Evolutionary conservation across 2,797 vertebrate genomes (phyloP).

Genomic region (Hemitrygon akajei): DNA sequence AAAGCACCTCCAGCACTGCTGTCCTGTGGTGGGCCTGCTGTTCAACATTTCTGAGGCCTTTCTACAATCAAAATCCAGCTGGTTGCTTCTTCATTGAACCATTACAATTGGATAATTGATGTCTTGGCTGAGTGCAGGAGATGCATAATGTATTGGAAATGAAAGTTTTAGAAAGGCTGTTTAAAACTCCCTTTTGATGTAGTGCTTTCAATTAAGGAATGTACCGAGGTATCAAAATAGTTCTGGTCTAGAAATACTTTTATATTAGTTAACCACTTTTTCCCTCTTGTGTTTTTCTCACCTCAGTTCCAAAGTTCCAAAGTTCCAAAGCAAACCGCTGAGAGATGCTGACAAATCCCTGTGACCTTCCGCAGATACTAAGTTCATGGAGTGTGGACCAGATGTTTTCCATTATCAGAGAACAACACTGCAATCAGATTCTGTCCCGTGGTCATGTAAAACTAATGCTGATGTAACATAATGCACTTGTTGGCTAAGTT

Average conservation of each 20-base stretch:
- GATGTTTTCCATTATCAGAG: neutral
- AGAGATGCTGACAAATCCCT: neutral
- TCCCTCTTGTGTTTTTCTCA: neutral
- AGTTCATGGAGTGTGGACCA: neutral
- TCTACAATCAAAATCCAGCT: neutral
- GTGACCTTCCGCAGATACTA: neutral
- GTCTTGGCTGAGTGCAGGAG: neutral
- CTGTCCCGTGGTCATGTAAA: neutral
- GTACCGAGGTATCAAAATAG: neutral
- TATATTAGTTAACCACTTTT: neutral
- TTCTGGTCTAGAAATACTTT: neutral
- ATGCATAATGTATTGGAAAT: neutral
- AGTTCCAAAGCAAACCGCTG: neutral
- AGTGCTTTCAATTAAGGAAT: neutral
- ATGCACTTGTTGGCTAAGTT: neutral
- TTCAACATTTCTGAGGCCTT: neutral
- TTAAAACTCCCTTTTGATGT: neutral
- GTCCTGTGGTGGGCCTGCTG: neutral
- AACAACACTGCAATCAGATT: too few relatives aligned
- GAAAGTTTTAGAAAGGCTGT: neutral
- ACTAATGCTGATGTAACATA: neutral
- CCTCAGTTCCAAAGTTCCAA: neutral
- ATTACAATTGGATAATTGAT: constrained; percentile 14
- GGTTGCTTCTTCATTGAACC: neutral
- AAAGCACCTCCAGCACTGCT: neutral